Evolutionary conservation across 2,797 vertebrate genomes (phyloP).

Genomic region (Pseudochromis fuscus): DNA sequence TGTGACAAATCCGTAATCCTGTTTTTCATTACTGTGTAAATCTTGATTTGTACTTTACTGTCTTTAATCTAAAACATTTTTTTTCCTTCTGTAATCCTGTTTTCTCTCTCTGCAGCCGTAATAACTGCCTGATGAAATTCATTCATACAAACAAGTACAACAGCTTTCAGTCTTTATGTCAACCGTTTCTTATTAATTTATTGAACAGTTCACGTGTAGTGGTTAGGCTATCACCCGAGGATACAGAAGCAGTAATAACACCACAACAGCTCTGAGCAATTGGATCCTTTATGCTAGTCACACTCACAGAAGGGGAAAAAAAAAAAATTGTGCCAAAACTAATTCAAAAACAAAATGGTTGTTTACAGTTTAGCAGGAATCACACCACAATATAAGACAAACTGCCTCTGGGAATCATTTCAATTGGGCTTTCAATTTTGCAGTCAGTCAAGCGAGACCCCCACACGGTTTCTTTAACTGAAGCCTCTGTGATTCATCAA

Average conservation of each 20-base stretch:
- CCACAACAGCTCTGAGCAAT: conserved; percentile 18
- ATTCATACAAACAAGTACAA: conserved; percentile 39
- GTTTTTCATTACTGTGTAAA: conserved; percentile 75
- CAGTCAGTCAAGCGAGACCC: conserved; percentile 35
- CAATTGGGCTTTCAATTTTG: conserved; percentile 50
- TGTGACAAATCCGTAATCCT: conserved; percentile 76
- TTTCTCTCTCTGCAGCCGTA: conserved; percentile 59
- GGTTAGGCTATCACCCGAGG: conserved; percentile 36
- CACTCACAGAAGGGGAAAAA: neutral
- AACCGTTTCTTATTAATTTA: conserved; percentile 39
- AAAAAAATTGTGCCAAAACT: conserved; percentile 34
- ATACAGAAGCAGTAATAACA: conserved; percentile 7
- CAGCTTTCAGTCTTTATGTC: conserved; percentile 40
- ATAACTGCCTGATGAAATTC: conserved; percentile 37
- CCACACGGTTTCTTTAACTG: conserved; percentile 40
- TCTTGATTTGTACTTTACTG: conserved; percentile 70
- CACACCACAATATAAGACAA: conserved; percentile 36
- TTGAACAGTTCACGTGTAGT: conserved; percentile 10
- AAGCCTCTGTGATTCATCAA: conserved; percentile 51
- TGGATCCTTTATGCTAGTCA: conserved; percentile 41
- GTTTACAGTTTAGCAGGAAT: conserved; percentile 50
- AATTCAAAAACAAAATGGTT: conserved; percentile 52
- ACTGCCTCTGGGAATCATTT: conserved; percentile 58
- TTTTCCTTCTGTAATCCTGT: conserved; percentile 70
- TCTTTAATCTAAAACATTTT: conserved; percentile 72